phyloP scores from a whole-genome alignment of 2,113 vertebrate species.

The Acanthisitta chloris region DNA sequence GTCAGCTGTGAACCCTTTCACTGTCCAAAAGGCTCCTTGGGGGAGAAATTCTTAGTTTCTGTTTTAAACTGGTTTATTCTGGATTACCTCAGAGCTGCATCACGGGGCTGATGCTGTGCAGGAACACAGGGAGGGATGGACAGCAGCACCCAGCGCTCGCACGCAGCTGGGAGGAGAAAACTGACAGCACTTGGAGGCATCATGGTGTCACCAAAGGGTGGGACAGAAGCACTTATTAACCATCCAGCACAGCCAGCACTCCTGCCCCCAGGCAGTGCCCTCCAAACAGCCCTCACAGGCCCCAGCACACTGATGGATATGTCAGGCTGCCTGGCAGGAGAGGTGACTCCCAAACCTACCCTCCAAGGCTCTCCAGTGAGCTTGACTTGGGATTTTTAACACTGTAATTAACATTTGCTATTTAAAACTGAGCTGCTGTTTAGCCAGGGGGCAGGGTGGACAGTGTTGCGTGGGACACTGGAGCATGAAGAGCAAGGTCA shows the following conservation, averaged over 20 bases:
- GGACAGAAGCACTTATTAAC: background rate
- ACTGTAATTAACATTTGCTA: background rate
- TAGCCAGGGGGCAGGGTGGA: rapidly evolving
- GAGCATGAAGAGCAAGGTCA: background rate
- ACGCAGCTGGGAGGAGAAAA: background rate
- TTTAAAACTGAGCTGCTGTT: background rate
- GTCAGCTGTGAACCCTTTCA: background rate
- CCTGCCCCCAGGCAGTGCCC: background rate
- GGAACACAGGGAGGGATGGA: background rate
- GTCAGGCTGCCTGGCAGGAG: background rate
- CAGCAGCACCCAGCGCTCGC: background rate
- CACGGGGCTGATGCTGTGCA: background rate
- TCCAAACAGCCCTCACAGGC: background rate
- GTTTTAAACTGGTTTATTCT: background rate
- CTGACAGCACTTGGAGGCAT: background rate
- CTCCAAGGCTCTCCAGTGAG: background rate
- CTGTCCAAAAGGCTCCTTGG: background rate
- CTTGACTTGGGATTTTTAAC: background rate
- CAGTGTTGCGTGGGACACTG: background rate
- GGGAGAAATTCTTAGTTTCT: background rate
- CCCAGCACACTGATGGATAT: rapidly evolving
- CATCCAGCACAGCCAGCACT: too few species aligned
- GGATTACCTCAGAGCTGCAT: background rate
- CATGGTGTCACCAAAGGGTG: background rate
- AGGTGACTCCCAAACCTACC: background rate